Evolutionary conservation across 1,140 invertebrate genomes (phyloP).

Genomic region (Rhagoletis zephyria): DNA sequence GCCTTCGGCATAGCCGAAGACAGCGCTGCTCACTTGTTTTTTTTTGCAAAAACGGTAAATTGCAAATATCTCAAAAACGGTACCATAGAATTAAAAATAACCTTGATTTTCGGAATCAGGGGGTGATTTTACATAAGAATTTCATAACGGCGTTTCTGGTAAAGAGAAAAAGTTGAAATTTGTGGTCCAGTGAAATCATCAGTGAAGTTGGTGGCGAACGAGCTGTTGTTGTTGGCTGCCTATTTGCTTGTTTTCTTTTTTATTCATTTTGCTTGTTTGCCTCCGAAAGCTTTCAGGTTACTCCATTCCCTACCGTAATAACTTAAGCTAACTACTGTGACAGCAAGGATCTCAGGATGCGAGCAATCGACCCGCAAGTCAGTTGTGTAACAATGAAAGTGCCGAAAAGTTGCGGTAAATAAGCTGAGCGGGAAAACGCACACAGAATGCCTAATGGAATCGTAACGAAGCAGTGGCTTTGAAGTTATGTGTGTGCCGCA

Average conservation of each 20-base stretch:
- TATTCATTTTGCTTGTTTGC: neutral
- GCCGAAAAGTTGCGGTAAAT: neutral
- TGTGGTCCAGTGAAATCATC: no score
- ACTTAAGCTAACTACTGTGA: neutral
- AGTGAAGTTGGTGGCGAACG: no score
- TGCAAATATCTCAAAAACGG: no score
- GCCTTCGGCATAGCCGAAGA: no score
- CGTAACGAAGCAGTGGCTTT: neutral
- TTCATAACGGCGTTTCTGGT: no score
- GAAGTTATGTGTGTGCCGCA: neutral
- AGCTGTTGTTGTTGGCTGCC: neutral
- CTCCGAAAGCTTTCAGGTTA: neutral
- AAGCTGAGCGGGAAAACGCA: neutral
- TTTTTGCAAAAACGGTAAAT: no score
- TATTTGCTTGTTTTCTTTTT: neutral
- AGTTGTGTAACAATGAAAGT: neutral
- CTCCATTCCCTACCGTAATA: neutral
- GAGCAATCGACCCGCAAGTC: neutral
- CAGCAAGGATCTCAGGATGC: neutral
- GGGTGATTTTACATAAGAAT: no score
- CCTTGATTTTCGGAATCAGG: no score
- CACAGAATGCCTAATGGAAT: neutral
- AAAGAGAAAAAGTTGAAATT: no score
- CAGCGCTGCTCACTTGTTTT: no score
- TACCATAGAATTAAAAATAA: no score